phyloP scores from a whole-genome alignment of 2,888 invertebrate genomes.

The Apocheima hispidaria region DNA sequence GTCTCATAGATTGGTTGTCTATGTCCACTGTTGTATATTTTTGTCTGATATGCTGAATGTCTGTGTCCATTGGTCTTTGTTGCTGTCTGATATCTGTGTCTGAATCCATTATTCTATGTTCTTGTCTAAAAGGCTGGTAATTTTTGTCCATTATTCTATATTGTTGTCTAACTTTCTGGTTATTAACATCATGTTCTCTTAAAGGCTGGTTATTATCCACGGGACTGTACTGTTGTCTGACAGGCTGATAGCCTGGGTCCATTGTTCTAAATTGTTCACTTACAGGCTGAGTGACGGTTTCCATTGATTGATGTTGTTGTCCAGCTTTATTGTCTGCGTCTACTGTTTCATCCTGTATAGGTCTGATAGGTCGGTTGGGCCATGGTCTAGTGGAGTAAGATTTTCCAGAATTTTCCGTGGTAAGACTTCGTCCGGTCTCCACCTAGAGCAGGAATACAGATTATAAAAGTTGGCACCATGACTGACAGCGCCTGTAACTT shows the following conservation, averaged over 20 bases:
- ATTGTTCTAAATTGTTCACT: background rate
- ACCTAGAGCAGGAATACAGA: background rate
- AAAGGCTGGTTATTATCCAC: background rate
- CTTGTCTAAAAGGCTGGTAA: background rate
- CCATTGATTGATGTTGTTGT: background rate
- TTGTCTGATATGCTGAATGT: background rate
- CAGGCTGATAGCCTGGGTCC: background rate
- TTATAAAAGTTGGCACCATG: background rate
- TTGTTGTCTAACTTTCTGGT: background rate
- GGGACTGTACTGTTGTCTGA: background rate
- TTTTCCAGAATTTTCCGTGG: background rate
- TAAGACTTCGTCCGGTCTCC: background rate
- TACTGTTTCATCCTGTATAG: background rate
- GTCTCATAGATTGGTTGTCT: background rate
- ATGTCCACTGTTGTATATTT: background rate
- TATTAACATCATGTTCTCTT: background rate
- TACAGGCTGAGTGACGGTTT: background rate
- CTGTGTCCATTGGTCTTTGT: background rate
- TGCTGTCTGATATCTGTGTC: background rate
- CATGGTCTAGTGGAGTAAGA: background rate
- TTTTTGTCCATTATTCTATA: background rate
- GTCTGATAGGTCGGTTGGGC: constrained; percentile 5
- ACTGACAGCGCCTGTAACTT: no score
- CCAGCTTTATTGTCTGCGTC: background rate
- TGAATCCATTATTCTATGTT: background rate